A percentile compares a stretch with the other conserved stretches of the same genome.
phyloP scores from a whole-genome alignment of 2,113 vertebrate genomes.

The Sus scrofa region DNA sequence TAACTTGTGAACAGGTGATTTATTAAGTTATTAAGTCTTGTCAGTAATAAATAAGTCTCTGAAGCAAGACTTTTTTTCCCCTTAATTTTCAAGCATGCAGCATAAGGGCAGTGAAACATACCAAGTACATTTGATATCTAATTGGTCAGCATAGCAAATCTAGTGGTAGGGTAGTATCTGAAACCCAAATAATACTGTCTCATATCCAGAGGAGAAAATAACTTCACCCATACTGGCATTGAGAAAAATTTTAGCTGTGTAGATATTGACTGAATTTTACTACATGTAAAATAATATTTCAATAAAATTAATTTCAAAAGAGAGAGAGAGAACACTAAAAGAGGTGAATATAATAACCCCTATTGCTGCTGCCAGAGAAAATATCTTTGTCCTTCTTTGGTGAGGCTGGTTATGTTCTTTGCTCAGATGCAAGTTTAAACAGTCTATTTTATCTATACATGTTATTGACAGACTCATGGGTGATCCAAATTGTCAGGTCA shows the following conservation, averaged over 20 bases:
- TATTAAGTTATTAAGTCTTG: background rate
- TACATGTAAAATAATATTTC: background rate
- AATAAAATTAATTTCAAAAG: background rate
- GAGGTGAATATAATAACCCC: background rate
- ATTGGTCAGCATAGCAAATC: background rate
- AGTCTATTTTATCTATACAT: too few relatives aligned
- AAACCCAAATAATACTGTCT: background rate
- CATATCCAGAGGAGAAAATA: background rate
- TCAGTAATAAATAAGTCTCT: background rate
- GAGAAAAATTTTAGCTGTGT: background rate
- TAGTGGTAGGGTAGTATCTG: background rate
- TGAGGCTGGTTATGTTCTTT: too few relatives aligned
- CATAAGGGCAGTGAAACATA: background rate
- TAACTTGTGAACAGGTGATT: background rate
- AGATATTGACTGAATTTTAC: background rate
- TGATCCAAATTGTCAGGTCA: too few relatives aligned
- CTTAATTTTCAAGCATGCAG: background rate
- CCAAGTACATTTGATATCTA: background rate
- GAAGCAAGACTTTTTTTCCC: background rate
- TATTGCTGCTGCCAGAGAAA: background rate
- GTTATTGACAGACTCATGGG: too few relatives aligned
- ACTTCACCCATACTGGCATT: background rate
- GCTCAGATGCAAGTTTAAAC: too few relatives aligned
- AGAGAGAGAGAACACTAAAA: background rate
- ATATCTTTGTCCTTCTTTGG: too few relatives aligned